These are phyloP conservation scores for Halesus radiatus DNA, from an alignment of 1,140 invertebrate genomes.

Conservation along the genomic window DNA sequence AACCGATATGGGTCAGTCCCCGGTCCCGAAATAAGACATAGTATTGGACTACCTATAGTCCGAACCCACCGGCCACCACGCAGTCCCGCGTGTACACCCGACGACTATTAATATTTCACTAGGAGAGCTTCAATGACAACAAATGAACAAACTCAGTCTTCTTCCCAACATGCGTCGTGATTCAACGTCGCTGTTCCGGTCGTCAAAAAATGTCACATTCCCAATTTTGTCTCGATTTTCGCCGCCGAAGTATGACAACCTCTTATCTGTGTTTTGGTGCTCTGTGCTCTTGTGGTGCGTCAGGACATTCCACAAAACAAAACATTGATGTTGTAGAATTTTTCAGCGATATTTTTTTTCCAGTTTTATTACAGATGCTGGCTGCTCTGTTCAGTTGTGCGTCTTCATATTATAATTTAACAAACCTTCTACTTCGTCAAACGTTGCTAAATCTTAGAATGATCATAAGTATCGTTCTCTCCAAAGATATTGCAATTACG, in stretches of 20 bases:
- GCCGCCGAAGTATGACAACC: too few species aligned
- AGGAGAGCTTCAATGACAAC: conserved; percentile 42
- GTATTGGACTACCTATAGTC: too few species aligned
- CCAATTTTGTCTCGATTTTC: neutral
- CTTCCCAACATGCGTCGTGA: conserved; percentile 44
- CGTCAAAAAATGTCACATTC: conserved; percentile 3
- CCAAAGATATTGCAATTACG: too few species aligned
- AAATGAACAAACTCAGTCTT: conserved; percentile 49
- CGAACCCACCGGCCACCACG: neutral
- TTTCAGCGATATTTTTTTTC: neutral
- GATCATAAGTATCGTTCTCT: too few species aligned
- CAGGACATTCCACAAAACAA: neutral
- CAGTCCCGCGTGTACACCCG: conserved; percentile 11
- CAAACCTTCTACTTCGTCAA: too few species aligned
- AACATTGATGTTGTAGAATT: neutral
- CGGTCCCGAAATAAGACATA: conserved; percentile 23
- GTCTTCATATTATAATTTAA: too few species aligned
- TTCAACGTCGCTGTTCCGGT: neutral
- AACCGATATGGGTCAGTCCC: conserved; percentile 23
- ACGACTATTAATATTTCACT: conserved; percentile 54
- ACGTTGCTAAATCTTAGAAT: too few species aligned
- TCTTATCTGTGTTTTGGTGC: too few species aligned
- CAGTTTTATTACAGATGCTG: neutral
- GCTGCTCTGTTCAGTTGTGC: too few species aligned
- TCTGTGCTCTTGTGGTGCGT: neutral